Evolutionary conservation across 2,797 vertebrate genomes (phyloP).

Genomic region (Gobio occitaniae): DNA sequence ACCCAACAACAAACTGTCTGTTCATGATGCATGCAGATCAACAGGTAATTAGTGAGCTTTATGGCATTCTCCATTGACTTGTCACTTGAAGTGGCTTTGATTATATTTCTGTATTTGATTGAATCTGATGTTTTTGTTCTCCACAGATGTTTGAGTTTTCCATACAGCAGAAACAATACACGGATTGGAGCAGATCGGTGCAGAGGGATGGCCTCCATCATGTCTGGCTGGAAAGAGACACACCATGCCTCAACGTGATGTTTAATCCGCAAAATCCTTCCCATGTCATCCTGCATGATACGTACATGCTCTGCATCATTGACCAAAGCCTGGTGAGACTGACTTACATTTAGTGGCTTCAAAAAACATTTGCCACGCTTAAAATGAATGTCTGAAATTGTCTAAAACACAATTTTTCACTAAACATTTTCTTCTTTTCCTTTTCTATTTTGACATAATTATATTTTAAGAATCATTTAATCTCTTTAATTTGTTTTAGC

Average conservation of each 20-base stretch:
- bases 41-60: constrained; percentile 77
- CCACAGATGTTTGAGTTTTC: constrained; percentile 90
- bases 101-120: background rate
- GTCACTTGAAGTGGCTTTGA: background rate
- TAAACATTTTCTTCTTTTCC: background rate
- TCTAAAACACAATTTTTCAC: background rate
- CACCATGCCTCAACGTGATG: constrained; percentile 85
- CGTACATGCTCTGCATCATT: constrained; percentile 91
- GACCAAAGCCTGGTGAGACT: constrained; percentile 90
- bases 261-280: constrained; percentile 83
- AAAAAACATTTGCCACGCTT: background rate
- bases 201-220: constrained; percentile 86
- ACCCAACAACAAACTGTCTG: constrained; percentile 85
- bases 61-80: background rate
- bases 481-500: background rate
- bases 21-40: constrained; percentile 88
- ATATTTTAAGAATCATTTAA: background rate
- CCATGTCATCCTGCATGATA: constrained; percentile 88
- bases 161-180: constrained; percentile 86
- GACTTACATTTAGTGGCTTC: background rate
- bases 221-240: constrained; percentile 86
- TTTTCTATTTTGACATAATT: background rate
- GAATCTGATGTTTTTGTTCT: background rate
- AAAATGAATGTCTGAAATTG: background rate
- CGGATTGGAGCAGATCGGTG: constrained; percentile 86